These are phyloP conservation scores for Saguinus midas DNA, from an alignment of 2,113 vertebrate genomes.

Conservation along the genomic window DNA sequence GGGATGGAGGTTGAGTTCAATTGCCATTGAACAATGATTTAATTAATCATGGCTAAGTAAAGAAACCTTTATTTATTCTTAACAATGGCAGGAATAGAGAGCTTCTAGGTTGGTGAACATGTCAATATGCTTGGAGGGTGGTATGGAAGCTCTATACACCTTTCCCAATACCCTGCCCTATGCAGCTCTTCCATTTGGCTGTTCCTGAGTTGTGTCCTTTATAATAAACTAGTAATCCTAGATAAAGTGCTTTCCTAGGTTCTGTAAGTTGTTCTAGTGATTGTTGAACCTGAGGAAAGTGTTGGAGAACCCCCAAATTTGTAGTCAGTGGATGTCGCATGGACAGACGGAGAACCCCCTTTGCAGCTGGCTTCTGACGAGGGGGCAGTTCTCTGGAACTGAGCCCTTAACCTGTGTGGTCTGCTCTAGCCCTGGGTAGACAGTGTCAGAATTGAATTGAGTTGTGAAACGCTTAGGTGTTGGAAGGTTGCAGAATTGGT, in stretches of 20 bases:
- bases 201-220: neutral
- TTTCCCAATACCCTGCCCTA: neutral
- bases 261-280: neutral
- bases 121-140: neutral
- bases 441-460: neutral
- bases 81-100: neutral
- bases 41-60: neutral
- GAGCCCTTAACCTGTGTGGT: neutral
- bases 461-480: neutral
- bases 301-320: neutral
- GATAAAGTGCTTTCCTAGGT: neutral
- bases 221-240: neutral
- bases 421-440: neutral
- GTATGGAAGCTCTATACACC: fast-evolving
- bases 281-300: neutral
- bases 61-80: neutral
- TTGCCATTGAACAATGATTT: neutral
- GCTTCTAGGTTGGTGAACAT: neutral
- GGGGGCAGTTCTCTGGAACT: neutral
- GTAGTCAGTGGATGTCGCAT: neutral
- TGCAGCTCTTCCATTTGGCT: neutral
- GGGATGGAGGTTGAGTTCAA: neutral
- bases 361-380: neutral
- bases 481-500: neutral
- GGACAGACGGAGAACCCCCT: neutral